Evolutionary conservation across 1,140 invertebrate genomes (phyloP).

Genomic region (Drosophila tropicalis): DNA sequence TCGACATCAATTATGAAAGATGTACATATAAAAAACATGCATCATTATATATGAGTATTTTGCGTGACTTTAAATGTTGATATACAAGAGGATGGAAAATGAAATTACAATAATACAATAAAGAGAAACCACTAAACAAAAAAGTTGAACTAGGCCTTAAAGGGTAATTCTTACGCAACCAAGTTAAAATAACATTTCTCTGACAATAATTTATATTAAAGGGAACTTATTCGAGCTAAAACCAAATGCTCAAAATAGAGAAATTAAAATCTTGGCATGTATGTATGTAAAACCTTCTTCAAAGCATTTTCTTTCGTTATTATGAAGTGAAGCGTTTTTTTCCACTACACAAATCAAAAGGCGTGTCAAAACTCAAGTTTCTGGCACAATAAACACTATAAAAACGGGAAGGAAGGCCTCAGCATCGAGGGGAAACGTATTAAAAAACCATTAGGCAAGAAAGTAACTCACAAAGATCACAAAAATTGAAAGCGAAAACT

Average conservation of each 20-base stretch:
- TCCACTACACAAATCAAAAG: constrained; percentile 23
- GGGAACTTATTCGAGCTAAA: no score
- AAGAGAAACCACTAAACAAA: not conserved
- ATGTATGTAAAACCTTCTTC: not conserved
- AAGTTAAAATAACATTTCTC: no score
- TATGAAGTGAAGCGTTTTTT: not conserved
- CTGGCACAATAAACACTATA: constrained; percentile 32
- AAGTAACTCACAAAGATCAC: constrained; percentile 24
- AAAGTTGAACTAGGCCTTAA: no score
- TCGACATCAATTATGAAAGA: constrained; percentile 42
- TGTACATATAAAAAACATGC: constrained; percentile 7
- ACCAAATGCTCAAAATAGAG: not conserved
- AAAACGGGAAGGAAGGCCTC: constrained; percentile 21
- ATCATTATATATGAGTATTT: constrained; percentile 39
- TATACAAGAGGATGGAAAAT: not conserved
- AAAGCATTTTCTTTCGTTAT: not conserved
- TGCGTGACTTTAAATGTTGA: constrained; percentile 43
- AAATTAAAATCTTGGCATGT: not conserved
- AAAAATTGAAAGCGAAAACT: constrained; percentile 43
- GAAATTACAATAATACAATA: not conserved
- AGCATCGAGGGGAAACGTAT: constrained; percentile 32
- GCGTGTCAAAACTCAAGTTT: constrained; percentile 44
- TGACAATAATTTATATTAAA: no score
- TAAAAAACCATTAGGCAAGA: constrained; percentile 42
- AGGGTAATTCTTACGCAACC: no score